Evolutionary conservation across 2,888 invertebrate genomes (phyloP).

Genomic region (Eledona agricola): DNA sequence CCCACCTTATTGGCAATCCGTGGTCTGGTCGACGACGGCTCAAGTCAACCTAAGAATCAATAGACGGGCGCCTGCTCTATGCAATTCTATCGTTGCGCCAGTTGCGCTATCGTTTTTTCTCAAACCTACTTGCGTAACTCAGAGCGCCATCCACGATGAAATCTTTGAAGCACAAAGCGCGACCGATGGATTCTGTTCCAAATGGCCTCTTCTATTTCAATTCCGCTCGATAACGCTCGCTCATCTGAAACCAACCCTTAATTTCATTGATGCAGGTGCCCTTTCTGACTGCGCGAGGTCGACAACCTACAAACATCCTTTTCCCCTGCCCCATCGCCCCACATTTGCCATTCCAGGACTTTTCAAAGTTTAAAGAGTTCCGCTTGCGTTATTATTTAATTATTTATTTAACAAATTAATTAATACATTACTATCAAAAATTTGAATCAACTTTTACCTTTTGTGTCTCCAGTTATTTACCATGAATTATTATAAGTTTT

Average conservation of each 20-base stretch:
- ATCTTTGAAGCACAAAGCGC: constrained; percentile 6
- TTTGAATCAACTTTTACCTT: too few species aligned
- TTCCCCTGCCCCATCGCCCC: too few species aligned
- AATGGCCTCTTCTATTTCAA: constrained; percentile 4
- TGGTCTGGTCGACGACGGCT: constrained; percentile 46
- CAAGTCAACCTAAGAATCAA: constrained; percentile 48
- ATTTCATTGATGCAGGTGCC: too few species aligned
- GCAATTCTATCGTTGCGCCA: constrained; percentile 41
- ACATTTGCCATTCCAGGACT: too few species aligned
- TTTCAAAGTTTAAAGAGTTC: too few species aligned
- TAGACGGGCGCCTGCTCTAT: constrained; percentile 55
- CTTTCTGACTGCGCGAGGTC: constrained; percentile 18
- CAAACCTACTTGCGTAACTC: constrained; percentile 11
- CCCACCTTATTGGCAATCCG: constrained; percentile 54
- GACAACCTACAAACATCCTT: too few species aligned
- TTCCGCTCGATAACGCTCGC: constrained; percentile 8
- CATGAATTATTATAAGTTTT: too few species aligned
- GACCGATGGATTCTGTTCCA: constrained; percentile 2
- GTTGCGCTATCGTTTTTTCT: constrained; percentile 41
- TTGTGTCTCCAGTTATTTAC: too few species aligned
- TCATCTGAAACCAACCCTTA: constrained; percentile 9
- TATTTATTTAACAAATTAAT: too few species aligned
- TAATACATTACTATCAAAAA: too few species aligned
- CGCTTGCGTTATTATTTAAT: too few species aligned
- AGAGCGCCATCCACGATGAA: constrained; percentile 35